Conservation (phyloP, 2,888 invertebrate species). For the Muschampia plurimacula region DNA sequence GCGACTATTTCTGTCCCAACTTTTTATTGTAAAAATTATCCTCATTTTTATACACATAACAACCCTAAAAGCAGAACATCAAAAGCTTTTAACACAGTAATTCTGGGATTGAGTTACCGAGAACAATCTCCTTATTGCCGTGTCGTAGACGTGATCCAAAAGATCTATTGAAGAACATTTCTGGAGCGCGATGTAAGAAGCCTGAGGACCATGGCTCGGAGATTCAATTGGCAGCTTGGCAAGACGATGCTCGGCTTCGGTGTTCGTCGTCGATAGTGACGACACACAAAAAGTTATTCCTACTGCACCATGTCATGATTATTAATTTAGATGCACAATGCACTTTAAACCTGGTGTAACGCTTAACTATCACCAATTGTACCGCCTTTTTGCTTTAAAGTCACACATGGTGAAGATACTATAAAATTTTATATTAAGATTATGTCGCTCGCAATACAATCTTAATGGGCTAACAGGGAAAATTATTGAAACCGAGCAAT, state of each 20-base stretch:
- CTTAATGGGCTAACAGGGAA: no score
- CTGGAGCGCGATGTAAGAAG: slow-evolving; percentile 34
- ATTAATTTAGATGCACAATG: neutral
- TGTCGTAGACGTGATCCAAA: slow-evolving; percentile 87
- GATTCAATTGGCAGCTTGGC: neutral
- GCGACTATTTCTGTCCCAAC: no score
- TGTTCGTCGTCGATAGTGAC: neutral
- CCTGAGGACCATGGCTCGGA: neutral
- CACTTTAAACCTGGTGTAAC: neutral
- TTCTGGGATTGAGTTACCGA: slow-evolving; percentile 81
- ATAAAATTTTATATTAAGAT: neutral
- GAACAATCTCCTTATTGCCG: slow-evolving; percentile 89
- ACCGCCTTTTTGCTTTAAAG: neutral
- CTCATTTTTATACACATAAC: neutral
- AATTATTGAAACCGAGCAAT: no score
- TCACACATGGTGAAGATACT: neutral
- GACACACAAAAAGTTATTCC: neutral
- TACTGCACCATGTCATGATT: no score
- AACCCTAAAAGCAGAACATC: slow-evolving; percentile 6
- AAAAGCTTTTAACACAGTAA: slow-evolving; percentile 34
- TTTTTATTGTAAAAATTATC: neutral
- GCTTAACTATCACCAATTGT: neutral
- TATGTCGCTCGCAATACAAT: no score
- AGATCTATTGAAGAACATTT: slow-evolving; percentile 74
- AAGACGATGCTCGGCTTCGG: slow-evolving; percentile 20